Conservation (phyloP, 2,888 invertebrate species). For the Calliscelio sp. region DNA sequence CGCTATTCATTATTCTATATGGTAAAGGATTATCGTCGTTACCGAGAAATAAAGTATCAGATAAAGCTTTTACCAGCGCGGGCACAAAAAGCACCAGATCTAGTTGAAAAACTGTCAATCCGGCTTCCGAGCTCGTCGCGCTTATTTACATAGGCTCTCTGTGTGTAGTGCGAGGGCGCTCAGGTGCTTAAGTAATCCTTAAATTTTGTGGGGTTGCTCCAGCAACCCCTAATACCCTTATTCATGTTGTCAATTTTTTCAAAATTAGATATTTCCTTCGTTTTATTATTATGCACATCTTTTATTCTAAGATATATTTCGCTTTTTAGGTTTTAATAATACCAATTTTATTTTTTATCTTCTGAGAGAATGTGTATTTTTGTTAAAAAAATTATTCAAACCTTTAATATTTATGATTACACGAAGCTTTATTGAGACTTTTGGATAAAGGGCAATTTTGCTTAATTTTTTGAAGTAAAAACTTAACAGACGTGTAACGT, state of each 20-base stretch:
- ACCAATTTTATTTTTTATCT: too few relatives aligned
- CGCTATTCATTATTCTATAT: constrained; percentile 41
- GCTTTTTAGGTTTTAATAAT: too few relatives aligned
- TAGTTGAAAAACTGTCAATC: constrained; percentile 68
- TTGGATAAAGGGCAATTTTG: too few relatives aligned
- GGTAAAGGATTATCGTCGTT: constrained; percentile 58
- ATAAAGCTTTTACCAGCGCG: constrained; percentile 61
- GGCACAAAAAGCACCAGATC: constrained; percentile 59
- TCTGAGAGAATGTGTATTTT: too few relatives aligned
- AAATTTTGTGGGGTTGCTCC: constrained; percentile 60
- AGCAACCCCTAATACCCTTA: constrained; percentile 59
- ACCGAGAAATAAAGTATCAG: constrained; percentile 60
- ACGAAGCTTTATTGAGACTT: too few relatives aligned
- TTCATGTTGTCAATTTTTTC: constrained; percentile 61
- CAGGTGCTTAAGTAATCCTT: constrained; percentile 68
- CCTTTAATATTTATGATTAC: too few relatives aligned
- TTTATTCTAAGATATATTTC: too few relatives aligned
- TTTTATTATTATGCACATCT: too few relatives aligned
- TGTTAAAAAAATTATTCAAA: too few relatives aligned
- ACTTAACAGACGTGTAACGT: too few relatives aligned
- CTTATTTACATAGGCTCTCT: constrained; percentile 61
- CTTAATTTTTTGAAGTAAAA: too few relatives aligned
- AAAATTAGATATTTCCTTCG: constrained; percentile 21
- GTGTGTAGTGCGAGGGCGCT: constrained; percentile 53
- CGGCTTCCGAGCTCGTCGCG: constrained; percentile 48